phyloP scores from a whole-genome alignment of 1,140 invertebrate species.

The Drosophila nasuta region DNA sequence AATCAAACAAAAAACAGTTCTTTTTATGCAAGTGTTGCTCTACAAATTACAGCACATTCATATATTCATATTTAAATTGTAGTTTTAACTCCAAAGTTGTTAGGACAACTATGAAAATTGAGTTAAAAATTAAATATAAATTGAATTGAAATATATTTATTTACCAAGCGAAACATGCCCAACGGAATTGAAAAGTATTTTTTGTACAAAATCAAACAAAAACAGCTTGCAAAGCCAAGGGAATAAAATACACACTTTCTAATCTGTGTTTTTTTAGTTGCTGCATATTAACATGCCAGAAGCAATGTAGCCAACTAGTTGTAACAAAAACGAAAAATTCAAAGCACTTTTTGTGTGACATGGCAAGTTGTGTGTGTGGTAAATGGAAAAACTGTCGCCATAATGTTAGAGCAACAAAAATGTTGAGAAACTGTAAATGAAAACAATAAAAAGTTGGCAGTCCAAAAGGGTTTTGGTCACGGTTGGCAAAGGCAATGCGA shows the following conservation, averaged over 20 bases:
- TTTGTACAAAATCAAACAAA: too few species aligned
- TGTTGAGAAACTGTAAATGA: neutral
- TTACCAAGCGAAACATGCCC: too few species aligned
- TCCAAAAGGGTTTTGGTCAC: neutral
- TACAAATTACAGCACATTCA: too few species aligned
- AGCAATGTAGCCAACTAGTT: neutral
- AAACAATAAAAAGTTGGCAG: constrained; percentile 9
- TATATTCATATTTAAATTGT: too few species aligned
- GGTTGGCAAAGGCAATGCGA: neutral
- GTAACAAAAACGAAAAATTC: neutral
- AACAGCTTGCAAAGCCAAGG: neutral
- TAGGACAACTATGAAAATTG: too few species aligned
- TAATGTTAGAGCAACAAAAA: constrained; percentile 3
- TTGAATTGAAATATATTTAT: too few species aligned
- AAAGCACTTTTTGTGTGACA: neutral
- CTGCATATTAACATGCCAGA: neutral
- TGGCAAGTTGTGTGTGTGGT: neutral
- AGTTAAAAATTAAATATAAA: too few species aligned
- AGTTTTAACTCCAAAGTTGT: too few species aligned
- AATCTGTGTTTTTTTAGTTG: neutral
- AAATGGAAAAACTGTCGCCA: constrained; percentile 7
- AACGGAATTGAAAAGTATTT: too few species aligned
- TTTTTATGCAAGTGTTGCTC: too few species aligned
- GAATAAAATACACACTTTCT: neutral
- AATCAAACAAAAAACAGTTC: too few species aligned